These are phyloP conservation scores for Melinaea menophilus DNA, from an alignment of 2,888 invertebrate genomes.

Conservation along the genomic window DNA sequence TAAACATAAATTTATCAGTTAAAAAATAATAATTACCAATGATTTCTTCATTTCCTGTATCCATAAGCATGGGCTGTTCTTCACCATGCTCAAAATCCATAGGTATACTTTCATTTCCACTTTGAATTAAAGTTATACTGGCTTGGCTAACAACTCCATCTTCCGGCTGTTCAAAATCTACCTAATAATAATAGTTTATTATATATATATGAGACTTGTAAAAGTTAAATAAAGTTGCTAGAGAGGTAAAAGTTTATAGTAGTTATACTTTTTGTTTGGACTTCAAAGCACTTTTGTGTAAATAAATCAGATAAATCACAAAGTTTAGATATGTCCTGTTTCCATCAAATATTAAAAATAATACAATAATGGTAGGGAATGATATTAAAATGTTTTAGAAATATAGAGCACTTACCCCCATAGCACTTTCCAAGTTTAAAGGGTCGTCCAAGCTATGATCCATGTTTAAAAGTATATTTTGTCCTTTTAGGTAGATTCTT, in stretches of 20 bases:
- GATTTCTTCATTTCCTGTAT: slow-evolving; percentile 65
- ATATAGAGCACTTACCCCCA: slow-evolving; percentile 54
- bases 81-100: slow-evolving; percentile 67
- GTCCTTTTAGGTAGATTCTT: slow-evolving; percentile 13
- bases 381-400: background rate
- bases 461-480: slow-evolving; percentile 44
- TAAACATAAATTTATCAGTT: background rate
- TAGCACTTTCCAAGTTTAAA: slow-evolving; percentile 60
- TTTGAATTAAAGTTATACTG: slow-evolving; percentile 52
- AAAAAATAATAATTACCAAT: slow-evolving; percentile 48
- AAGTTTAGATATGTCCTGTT: background rate
- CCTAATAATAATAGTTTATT: slow-evolving; percentile 40
- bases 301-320: no score
- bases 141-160: slow-evolving; percentile 54
- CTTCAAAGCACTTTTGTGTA: no score
- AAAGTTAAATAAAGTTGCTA: no score
- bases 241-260: no score
- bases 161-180: slow-evolving; percentile 63
- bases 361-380: background rate
- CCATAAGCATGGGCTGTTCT: slow-evolving; percentile 63
- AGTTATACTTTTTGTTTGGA: no score
- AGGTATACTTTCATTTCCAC: slow-evolving; percentile 48
- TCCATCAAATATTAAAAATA: background rate
- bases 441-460: slow-evolving; percentile 68
- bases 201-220: background rate